Conservation (phyloP, 2,797 vertebrate species). For the Zalophus californianus region DNA sequence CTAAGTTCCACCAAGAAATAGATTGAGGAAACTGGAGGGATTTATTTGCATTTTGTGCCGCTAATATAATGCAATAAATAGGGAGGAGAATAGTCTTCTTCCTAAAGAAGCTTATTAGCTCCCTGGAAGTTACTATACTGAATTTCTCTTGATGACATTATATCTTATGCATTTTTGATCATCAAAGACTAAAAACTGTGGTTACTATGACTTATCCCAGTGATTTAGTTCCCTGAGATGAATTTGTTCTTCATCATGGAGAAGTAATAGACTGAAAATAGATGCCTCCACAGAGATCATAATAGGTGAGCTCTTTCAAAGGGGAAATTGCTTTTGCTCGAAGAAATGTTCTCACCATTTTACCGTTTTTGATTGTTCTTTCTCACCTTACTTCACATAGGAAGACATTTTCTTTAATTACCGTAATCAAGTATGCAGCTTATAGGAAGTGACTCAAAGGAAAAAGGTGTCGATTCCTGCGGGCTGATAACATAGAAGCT, state of each 20-base stretch:
- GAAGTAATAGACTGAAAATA: slow-evolving; percentile 66
- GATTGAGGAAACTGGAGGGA: not conserved
- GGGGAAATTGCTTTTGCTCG: slow-evolving; percentile 71
- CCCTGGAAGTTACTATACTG: not conserved
- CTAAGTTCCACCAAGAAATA: not conserved
- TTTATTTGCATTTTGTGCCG: not conserved
- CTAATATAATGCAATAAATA: not conserved
- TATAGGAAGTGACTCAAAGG: slow-evolving; percentile 83
- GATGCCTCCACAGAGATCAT: slow-evolving; percentile 42
- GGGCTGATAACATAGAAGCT: slow-evolving; percentile 81
- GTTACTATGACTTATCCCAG: slow-evolving; percentile 18
- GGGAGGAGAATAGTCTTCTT: not conserved
- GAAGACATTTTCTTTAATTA: slow-evolving; percentile 78
- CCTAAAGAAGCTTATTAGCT: not conserved
- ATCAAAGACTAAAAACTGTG: not conserved
- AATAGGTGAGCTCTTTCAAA: slow-evolving; percentile 60
- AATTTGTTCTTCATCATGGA: slow-evolving; percentile 41
- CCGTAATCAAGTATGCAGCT: slow-evolving; percentile 66
- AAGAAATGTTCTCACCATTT: slow-evolving; percentile 83
- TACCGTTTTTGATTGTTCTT: slow-evolving; percentile 69
- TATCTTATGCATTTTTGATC: slow-evolving; percentile 26
- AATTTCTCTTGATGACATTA: slow-evolving; percentile 16
- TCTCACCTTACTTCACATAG: slow-evolving; percentile 78
- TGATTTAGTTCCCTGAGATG: slow-evolving; percentile 54
- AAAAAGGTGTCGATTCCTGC: slow-evolving; percentile 74